Base-by-base conservation (phyloP, 2,113 vertebrate species). In the Oncorhynchus tshawytscha region DNA sequence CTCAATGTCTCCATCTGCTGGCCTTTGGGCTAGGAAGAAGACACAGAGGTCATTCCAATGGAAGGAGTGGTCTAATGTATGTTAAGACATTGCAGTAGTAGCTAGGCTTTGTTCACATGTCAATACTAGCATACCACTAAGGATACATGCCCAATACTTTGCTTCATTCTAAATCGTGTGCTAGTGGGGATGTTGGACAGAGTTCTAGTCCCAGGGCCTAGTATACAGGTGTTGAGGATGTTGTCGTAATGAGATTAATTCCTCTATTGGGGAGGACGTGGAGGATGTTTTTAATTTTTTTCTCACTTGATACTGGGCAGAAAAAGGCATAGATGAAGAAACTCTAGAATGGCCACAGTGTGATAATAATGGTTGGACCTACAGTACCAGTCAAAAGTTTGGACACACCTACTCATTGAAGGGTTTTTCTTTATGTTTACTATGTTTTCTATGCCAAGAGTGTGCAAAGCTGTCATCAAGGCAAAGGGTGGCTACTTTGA, bases 251-350 rank as follows among this genome's bases (percentile, higher is more conserved):
- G 94, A 93, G 95, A 91, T 94, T 86, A 85, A 92, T 94, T 95
- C 94, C 95, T 95, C 94, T 94, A 95, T 83, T 90, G 89, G 91
- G 91, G 86, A 92, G 91, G 87, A 86, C 93, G 88, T 78, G 88
- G 91, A 95, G 91, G 89, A 91, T 90, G 88, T 86, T 90, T 90
- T 81, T 83, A 86, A 84, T 84, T 77, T 88, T 82, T 88, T 31
- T 86, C 76, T 77, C 81, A 73, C 86, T 87, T 81, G 81, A 78
- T 84, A 79, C 86, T 81, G 59, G 70, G 82, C 83, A 83, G 82
- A 88, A 73, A 71, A n/a, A 18, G 64, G 39, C 20, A 24, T 12
- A 64, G 67, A 8, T 5, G 67, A 62, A 72, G 62, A 81, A 60
- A 69, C 76, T 64, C 73, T 34, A 29, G 64, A 74, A 49, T 73